Conservation (phyloP, 2,113 vertebrate genomes). For the Proteles cristata region DNA sequence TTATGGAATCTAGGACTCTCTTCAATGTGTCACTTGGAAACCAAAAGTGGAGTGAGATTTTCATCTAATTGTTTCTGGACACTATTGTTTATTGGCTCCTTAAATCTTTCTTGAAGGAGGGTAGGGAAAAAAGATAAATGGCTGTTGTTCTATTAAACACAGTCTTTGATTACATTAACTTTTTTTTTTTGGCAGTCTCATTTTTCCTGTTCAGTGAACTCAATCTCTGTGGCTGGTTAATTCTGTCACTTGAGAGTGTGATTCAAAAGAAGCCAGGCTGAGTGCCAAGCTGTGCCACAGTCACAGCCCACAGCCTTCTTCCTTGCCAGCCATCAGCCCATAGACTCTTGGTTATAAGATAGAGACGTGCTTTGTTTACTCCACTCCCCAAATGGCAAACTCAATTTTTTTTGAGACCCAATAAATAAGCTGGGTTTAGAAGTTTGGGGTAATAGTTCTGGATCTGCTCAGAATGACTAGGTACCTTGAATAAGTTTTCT, state of each 20-base stretch:
- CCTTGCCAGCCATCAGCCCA: not conserved
- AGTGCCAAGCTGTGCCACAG: not conserved
- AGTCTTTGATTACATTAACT: not conserved
- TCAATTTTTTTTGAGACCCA: not conserved
- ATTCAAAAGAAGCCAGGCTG: constrained; percentile 52
- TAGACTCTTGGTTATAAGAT: not conserved
- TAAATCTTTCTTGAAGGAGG: not conserved
- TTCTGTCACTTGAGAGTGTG: constrained; percentile 55
- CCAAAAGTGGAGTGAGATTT: not conserved
- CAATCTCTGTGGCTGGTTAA: constrained; percentile 45
- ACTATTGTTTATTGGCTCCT: not conserved
- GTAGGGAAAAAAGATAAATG: not conserved
- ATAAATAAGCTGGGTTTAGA: not conserved
- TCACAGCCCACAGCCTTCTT: not conserved
- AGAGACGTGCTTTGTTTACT: not conserved
- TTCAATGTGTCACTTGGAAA: not conserved
- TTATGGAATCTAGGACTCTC: not conserved
- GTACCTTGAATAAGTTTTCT: not conserved
- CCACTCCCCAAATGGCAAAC: not conserved
- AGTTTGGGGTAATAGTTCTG: not conserved
- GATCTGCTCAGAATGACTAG: not conserved
- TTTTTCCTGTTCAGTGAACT: constrained; percentile 67
- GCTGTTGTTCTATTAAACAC: constrained; percentile 39
- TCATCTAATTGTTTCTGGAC: not conserved
- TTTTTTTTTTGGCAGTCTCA: not conserved